These are phyloP conservation scores for Eueides isabella DNA, from an alignment of 1,140 invertebrate species.

Conservation along the genomic window DNA sequence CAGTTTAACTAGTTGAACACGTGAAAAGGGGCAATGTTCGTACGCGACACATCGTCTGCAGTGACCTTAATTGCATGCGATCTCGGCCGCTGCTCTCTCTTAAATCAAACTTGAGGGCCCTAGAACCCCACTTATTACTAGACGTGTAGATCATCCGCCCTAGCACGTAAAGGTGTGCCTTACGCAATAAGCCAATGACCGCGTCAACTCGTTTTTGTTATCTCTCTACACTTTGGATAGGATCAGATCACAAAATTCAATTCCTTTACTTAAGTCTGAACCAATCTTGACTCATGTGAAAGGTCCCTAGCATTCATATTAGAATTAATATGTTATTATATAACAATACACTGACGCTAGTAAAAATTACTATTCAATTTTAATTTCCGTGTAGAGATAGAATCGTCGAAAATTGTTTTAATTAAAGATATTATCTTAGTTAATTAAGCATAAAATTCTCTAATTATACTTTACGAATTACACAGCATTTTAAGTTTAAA, in stretches of 20 bases:
- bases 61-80: constrained; percentile 74
- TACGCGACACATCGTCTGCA: constrained; percentile 67
- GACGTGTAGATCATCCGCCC: constrained; percentile 60
- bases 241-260: constrained; percentile 45
- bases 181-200: constrained; percentile 76
- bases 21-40: constrained; percentile 53
- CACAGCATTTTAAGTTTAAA: too few species aligned
- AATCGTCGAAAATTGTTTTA: not conserved
- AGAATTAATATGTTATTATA: constrained; percentile 31
- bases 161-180: constrained; percentile 58
- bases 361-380: not conserved
- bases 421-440: not conserved
- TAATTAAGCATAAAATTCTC: too few species aligned
- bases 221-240: constrained; percentile 40
- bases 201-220: constrained; percentile 54
- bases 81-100: constrained; percentile 78
- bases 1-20: constrained; percentile 41
- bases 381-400: not conserved
- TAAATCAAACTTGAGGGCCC: constrained; percentile 77
- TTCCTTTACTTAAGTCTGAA: constrained; percentile 38
- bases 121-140: constrained; percentile 72
- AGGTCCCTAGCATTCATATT: constrained; percentile 43
- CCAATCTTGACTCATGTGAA: constrained; percentile 56
- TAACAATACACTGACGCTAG: not conserved
- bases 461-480: too few species aligned